Base-by-base conservation (phyloP, 2,113 vertebrate genomes). In the Tautogolabrus adspersus region DNA sequence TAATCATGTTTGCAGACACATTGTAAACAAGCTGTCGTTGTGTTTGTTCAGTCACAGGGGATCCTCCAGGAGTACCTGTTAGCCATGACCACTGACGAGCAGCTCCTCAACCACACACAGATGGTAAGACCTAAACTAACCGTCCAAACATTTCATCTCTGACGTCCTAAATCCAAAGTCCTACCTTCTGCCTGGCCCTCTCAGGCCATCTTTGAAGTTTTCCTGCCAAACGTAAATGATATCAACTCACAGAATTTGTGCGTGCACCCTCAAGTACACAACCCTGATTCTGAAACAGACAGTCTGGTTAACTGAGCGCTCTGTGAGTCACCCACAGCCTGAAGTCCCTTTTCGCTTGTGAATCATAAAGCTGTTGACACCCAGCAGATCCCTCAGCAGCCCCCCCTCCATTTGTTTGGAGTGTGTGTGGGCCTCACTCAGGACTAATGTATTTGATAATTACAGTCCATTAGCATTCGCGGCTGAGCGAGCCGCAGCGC, bases 21-120 rank as follows among this genome's bases (percentile, higher is more conserved):
- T 46, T n/a, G 11, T 52, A 11, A 47, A 9, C 37, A 46, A 10
- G 10, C 1, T 65, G 77, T 79, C 75, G 34, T 3, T 73, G 18
- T 87, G 55, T 90, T 68, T 83, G 82, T 79, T 1, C 93, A 99
- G 98, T 95, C 97, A 73, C 95, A 97, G 40, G 97, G 96, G 57
- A 84, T 95, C 87, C 95, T 98, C 49, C 96, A 98, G 92, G 96
- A 98, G 55, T 99, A 99, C 91, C 93, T 99, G 88, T 92, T 98
- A 82, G 96, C 97, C 88, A 95, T 99, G 94, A 98, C 97, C 80
- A 97, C 97, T 0, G 96, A 97, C 40, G 97, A 98, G 91, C 96
- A 97, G 91, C 95, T 99, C 80, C 92, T 96, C 82, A 93, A 92
- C 82, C 97, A 95, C 87, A 96, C 96, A 6, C 93, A 96, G 40